Evolutionary conservation across 2,797 vertebrate genomes (phyloP).

Genomic region (Neosilurus mollespiculum): DNA sequence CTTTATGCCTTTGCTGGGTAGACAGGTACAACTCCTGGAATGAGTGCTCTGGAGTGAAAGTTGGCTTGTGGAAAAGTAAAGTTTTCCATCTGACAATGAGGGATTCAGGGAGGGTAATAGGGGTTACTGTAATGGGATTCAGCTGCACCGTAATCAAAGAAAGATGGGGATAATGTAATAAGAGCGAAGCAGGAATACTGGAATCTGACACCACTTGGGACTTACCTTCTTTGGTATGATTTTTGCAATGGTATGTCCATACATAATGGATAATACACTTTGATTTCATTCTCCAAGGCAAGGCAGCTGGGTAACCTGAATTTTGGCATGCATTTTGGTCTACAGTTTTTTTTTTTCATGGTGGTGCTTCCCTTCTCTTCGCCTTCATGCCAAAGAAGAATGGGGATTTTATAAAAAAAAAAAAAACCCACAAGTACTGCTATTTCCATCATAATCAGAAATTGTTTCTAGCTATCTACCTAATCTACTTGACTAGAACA

Average conservation of each 20-base stretch:
- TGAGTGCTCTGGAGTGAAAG: conserved; percentile 45
- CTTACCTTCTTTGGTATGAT: neutral
- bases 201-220: conserved; percentile 61
- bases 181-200: conserved; percentile 60
- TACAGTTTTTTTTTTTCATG: neutral
- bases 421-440: neutral
- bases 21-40: conserved; percentile 45
- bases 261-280: neutral
- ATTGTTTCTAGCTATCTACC: neutral
- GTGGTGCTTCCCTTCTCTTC: neutral
- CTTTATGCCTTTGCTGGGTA: conserved; percentile 10
- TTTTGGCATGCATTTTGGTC: neutral
- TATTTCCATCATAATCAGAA: neutral
- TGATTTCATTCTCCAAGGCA: neutral
- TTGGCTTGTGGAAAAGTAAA: conserved; percentile 53
- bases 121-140: conserved; percentile 75
- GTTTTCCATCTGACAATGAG: conserved; percentile 65
- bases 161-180: conserved; percentile 73
- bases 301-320: neutral
- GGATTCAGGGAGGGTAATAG: conserved; percentile 62
- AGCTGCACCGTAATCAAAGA: conserved; percentile 78
- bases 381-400: neutral
- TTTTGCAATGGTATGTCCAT: neutral
- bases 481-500: neutral
- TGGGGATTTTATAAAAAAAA: neutral